A percentile compares a stretch with the other conserved stretches of the same genome.
phyloP scores from a whole-genome alignment of 2,113 vertebrate genomes.

The Embiotoca jacksoni region DNA sequence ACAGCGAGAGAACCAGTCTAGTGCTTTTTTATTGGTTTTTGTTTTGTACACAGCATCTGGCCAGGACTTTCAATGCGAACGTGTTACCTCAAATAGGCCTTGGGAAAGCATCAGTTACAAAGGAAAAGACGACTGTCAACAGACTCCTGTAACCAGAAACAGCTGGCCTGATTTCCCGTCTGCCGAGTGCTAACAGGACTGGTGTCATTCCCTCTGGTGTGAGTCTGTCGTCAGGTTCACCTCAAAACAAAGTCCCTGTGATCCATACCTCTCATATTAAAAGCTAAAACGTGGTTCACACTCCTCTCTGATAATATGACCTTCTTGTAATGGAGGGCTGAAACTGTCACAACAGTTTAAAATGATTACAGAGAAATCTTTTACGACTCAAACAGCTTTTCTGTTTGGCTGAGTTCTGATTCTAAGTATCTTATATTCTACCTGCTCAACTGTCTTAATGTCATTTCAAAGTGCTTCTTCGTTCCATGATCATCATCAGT shows the following conservation, averaged over 20 bases:
- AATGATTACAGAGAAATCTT: not conserved
- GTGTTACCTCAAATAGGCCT: conserved; percentile 3
- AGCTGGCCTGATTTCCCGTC: conserved; percentile 19
- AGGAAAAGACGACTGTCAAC: not conserved
- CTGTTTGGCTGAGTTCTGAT: not conserved
- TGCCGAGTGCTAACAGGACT: conserved; percentile 22
- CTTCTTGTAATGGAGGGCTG: not conserved
- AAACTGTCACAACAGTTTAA: not conserved
- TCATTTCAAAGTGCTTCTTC: conserved; percentile 45
- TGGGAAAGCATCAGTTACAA: not conserved
- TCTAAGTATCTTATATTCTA: not conserved
- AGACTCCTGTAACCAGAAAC: conserved; percentile 22
- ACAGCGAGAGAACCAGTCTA: not conserved
- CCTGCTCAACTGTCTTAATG: conserved; percentile 36
- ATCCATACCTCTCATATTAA: not conserved
- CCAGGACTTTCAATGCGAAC: not conserved
- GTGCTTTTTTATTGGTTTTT: conserved; percentile 1
- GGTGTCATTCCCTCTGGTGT: conserved; percentile 10
- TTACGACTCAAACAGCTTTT: not conserved
- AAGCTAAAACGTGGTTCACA: not conserved
- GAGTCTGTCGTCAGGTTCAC: not conserved
- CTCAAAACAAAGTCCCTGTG: conserved; percentile 10
- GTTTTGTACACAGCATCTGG: conserved; percentile 7
- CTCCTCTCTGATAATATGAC: not conserved
- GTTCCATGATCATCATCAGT: conserved; percentile 26